Base-by-base conservation (phyloP, 2,888 invertebrate genomes). In the Lepidocyrtinus sp. region DNA sequence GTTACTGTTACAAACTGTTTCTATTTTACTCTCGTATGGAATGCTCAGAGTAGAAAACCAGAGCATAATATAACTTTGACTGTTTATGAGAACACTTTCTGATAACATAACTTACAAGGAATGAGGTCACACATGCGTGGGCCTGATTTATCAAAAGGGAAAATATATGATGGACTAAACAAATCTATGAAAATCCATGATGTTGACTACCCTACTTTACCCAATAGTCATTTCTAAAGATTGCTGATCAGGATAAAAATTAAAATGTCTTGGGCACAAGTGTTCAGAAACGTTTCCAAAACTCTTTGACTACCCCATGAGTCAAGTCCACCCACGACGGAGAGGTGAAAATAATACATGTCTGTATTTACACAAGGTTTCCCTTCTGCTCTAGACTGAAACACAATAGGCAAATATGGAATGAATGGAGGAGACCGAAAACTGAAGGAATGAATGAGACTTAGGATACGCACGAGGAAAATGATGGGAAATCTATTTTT, bases 101-200 rank as follows among this genome's bases (percentile, higher is more conserved):
- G 24, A 68, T 21, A 22, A 68, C 68, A 9, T 62, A 26, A 64
- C 55, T 17, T 50, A 69, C 65, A 59, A 25, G 59, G 36, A 81
- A 77, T 82, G 73, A 74, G 82, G 82, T 82, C 82, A 82, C 74
- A 82, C 62, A 77, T 77, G 82, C 77, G 78, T 78, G 73, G 73
- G 73, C 61, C 73, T 73, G 72, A 78, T 69, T 69, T 63, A 75
- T 68, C 74, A 73, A 73, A 24, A 73, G 64, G 26, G 63, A 64
- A 59, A 46, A 70, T 22, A 50, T n/a, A 17, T 24, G 24, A 7
- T 46, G 36, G 24, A 22, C 27, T 67, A 70, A 26, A 70, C 26
- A 27, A 27, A 27, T 55, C 15, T 25, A 15, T 26, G 50, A 24
- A 46, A 55, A 24, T 68, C n/a, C 64, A 64, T n/a, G 64, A 50